Conservation (phyloP, 1,140 invertebrate species). For the Proales similis region DNA sequence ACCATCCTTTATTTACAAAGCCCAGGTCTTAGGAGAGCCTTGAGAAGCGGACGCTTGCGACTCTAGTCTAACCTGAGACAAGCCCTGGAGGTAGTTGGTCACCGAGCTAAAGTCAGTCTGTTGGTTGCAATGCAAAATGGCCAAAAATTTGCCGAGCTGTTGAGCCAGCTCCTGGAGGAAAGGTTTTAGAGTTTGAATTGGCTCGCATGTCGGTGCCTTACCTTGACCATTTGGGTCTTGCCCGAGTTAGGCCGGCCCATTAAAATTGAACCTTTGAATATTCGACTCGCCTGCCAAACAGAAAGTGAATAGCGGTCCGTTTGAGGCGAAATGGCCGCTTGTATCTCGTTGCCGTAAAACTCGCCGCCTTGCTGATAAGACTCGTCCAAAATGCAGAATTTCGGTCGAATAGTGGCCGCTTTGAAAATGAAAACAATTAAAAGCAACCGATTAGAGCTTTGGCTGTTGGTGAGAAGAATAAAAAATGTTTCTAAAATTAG, state of each 20-base stretch:
- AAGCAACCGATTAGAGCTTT: too few species aligned
- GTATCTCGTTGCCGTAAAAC: conserved; percentile 49
- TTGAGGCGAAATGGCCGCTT: conserved; percentile 45
- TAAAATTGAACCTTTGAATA: conserved; percentile 44
- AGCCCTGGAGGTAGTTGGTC: conserved; percentile 48
- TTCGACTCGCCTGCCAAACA: conserved; percentile 47
- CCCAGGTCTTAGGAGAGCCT: conserved; percentile 18
- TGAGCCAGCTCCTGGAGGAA: conserved; percentile 48
- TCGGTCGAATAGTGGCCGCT: conserved; percentile 11
- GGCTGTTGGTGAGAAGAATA: too few species aligned
- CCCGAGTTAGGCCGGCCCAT: conserved; percentile 46
- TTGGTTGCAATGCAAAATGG: conserved; percentile 45
- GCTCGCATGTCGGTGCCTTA: not conserved
- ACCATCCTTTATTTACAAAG: too few species aligned
- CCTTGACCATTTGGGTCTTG: conserved; percentile 52
- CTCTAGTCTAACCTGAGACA: conserved; percentile 45
- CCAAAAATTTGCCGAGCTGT: conserved; percentile 46
- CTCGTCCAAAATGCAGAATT: conserved; percentile 47
- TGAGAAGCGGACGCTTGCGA: not conserved
- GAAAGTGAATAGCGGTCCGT: conserved; percentile 50
- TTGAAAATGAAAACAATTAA: not conserved
- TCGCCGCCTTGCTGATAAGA: conserved; percentile 48
- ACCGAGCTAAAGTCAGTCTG: conserved; percentile 42
- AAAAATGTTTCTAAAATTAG: too few species aligned
- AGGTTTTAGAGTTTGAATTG: conserved; percentile 31